Evolutionary conservation across 2,113 vertebrate species (phyloP), one percentile per base, ranked within the genome.

Genomic region (Lophotis ruficrista): DNA sequence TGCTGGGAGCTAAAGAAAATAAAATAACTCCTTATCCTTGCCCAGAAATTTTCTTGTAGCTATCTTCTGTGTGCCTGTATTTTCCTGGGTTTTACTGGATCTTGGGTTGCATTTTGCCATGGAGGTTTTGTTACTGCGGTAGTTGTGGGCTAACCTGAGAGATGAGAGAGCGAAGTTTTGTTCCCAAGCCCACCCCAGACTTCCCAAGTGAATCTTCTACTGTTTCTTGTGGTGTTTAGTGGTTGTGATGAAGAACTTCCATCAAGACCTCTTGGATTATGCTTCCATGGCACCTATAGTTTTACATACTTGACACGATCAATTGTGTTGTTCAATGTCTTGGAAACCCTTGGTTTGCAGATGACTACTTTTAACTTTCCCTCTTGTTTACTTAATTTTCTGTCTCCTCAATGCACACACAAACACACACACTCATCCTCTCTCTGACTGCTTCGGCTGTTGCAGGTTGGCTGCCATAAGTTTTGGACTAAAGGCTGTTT

Each of bases 251-350:
- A 51, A 57, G 37, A 54, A 47, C 48, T 78, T 83, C 53, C 18
- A 14, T 61, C 35, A 8, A 35, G 53, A 24, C 21, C 8, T 17
- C 7, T 18, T 13, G 50, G 24, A 24, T 30, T 33, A 9, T 24
- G 18, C 23, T 66, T 89, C 15, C 27, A 3, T 25, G 62, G 14
- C 23, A 1, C n/a, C 43, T 17, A 10, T 2, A 17, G 30, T 41
- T 88, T 69, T 41, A 4, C 7, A 8, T 4, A 0, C 13, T 61
- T 60, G 31, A 21, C 19, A 2, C 1, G 0, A 48, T 35, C 4
- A 1, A 2, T 41, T 57, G 14, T 61, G 16, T 5, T 43, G 18
- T 61, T 75, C 50, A 37, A 31, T 35, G 43, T 68, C 53, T 76
- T 53, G 4, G 48, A 72, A 76, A 68, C 11, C 41, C 7, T 41